Base-by-base conservation (phyloP, 2,888 invertebrate species). In the Trissoscelio sp. region DNA sequence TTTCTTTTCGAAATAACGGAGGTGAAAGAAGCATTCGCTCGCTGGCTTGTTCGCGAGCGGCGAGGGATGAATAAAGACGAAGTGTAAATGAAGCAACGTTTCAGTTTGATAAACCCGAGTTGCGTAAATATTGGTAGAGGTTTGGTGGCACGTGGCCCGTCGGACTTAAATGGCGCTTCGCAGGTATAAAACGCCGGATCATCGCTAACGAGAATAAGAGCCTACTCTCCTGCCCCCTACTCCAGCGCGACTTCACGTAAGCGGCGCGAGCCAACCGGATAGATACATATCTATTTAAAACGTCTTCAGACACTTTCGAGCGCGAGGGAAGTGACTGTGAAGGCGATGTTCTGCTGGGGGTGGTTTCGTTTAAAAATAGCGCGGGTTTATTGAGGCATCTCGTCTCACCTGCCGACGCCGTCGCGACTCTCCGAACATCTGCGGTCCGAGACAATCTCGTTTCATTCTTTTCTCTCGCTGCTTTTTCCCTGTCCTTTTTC, bases 321-420 rank as follows among this genome's bases (percentile, higher is more conserved):
- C 57, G 66, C 78, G 78, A 67, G 78, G 69, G 78, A 82, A 80
- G 72, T 69, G 77, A 74, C 67, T 81, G 81, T 82, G 83, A 81
- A 83, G 75, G 70, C 75, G 75, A 58, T 42, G 60, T 78, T 80
- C 69, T 60, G 77, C 79, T n/a, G 83, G 80, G 83, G 81, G 81
- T 83, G 79, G 81, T 75, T 83, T 69, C 83, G 81, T 84, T 84
- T 86, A 85, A 87, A 87, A 89, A 89, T 88, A 87, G 83, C 84
- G 74, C 83, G 78, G 83, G 85, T 85, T 87, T 87, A 90, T 88
- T 87, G 88, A 89, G 90, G 89, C 90, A 89, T 89, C 86, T 86
- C 89, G 85, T 79, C 83, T 89, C 90, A 90, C 89, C 90, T 90
- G 90, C 87, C 87, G 81, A 48, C 62, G 75, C 12, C 57, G 64